Base-by-base conservation (phyloP, 2,888 invertebrate species). In the Zhuqinia jingwanae region DNA sequence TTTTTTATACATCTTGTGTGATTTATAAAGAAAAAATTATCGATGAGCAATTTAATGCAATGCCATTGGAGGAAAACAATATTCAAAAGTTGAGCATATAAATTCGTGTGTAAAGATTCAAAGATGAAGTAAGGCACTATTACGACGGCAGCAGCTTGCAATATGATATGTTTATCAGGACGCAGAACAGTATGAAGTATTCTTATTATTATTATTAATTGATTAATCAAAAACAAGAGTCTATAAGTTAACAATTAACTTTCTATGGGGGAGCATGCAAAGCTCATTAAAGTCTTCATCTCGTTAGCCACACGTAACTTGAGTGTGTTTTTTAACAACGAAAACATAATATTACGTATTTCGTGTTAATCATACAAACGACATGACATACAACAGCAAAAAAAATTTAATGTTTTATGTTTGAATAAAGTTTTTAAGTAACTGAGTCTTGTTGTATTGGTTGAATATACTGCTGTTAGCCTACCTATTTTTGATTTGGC, bases 211-310 rank as follows among this genome's bases (percentile, higher is more conserved):
- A 65, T 36, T 36, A 65, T 65, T 65, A 65, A 65, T 65, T 65
- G 65, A 65, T 65, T 65, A 65, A 65, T 65, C 65, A 65, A 65
- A n/a, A 65, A 65, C 65, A 42, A 65, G 65, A n/a, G n/a, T 42
- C 65, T n/a, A n/a, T n/a, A 65, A 65, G 42, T n/a, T 65, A 36
- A 65, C 65, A 65, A 65, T 65, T 65, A 65, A 65, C 65, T 65
- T 65, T 65, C 65, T 65, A 65, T n/a, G 27, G 17, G 65, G 17
- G 65, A 65, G 20, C 65, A 65, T 65, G 42, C 42, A 65, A 20
- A 5, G 42, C 65, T 65, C 36, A 42, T 65, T 65, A 63, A 42
- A 42, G 60, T 60, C 36, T 30, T n/a, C 42, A 42, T 42, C 42
- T 42, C 11, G 42, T 65, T n/a, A n/a, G n/a, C n/a, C n/a, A n/a